Conservation (phyloP, 2,797 vertebrate species). For the Menidia menidia region DNA sequence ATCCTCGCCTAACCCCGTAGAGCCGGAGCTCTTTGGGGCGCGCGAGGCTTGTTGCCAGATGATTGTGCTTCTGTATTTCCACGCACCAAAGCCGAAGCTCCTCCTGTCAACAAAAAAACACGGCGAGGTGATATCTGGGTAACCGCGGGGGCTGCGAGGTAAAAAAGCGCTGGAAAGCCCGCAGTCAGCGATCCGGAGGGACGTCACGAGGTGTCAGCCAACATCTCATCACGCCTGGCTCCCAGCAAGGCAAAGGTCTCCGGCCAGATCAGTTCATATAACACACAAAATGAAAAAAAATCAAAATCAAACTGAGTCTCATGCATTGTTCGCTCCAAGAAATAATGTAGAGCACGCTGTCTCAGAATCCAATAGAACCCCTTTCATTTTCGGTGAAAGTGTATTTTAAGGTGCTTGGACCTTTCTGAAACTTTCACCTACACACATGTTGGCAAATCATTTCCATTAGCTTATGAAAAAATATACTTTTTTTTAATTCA, state of each 20-base stretch:
- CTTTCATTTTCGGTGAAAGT: too few relatives aligned
- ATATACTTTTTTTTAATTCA: too few relatives aligned
- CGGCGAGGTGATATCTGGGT: conserved; percentile 64
- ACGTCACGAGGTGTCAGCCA: conserved; percentile 70
- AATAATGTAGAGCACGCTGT: conserved; percentile 46
- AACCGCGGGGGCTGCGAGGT: conserved; percentile 67
- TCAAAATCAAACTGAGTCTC: conserved; percentile 43
- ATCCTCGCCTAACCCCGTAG: conserved; percentile 16
- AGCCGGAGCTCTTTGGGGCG: conserved; percentile 22
- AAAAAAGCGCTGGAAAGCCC: conserved; percentile 60
- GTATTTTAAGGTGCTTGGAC: too few relatives aligned
- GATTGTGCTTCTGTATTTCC: conserved; percentile 44
- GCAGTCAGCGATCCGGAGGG: conserved; percentile 47
- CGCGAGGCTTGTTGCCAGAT: conserved; percentile 19
- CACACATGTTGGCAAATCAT: too few relatives aligned
- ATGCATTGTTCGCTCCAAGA: conserved; percentile 45
- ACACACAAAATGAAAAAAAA: conserved; percentile 61
- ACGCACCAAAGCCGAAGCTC: conserved; percentile 37
- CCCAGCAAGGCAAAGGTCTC: conserved; percentile 68
- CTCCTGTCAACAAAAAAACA: conserved; percentile 37
- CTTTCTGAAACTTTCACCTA: too few relatives aligned
- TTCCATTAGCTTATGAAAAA: too few relatives aligned
- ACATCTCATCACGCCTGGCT: conserved; percentile 77
- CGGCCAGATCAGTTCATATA: conserved; percentile 74
- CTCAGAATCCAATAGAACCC: background rate